Percentiles rank a stretch among this genome's conserved stretches.
These are phyloP conservation scores for Entomyzon cyanotis DNA, from an alignment of 2,113 vertebrate genomes.

Conservation along the genomic window DNA sequence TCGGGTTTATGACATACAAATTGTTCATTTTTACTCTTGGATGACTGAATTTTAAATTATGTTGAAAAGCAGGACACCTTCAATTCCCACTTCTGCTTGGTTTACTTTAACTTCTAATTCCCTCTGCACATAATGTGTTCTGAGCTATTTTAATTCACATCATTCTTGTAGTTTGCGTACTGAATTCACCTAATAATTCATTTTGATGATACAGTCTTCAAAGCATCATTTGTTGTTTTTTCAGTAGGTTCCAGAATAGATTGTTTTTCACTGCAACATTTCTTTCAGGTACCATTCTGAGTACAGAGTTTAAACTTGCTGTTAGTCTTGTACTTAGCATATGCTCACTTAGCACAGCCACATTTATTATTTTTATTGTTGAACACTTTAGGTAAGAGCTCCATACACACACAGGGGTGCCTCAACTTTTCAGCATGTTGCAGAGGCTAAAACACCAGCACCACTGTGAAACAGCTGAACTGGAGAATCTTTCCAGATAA, in stretches of 20 bases:
- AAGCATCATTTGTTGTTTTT: slow-evolving; percentile 36
- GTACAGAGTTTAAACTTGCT: slow-evolving; percentile 3
- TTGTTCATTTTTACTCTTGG: background rate
- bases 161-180: background rate
- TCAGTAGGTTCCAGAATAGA: slow-evolving; percentile 25
- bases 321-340: slow-evolving; percentile 60
- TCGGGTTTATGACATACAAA: background rate
- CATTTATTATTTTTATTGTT: slow-evolving; percentile 59
- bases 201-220: slow-evolving; percentile 54
- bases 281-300: slow-evolving; percentile 56
- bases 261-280: slow-evolving; percentile 28
- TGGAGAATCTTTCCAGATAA: background rate
- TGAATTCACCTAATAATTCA: slow-evolving; percentile 54
- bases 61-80: background rate
- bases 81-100: background rate
- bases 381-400: slow-evolving; percentile 38
- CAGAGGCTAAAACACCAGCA: slow-evolving; percentile 14
- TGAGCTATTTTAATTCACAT: slow-evolving; percentile 27
- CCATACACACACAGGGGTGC: background rate
- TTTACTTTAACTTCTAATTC: slow-evolving; percentile 22
- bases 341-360: slow-evolving; percentile 40
- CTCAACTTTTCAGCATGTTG: background rate
- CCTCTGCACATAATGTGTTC: background rate
- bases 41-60: slow-evolving; percentile 21
- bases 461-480: slow-evolving; percentile 3